Percentiles rank a stretch among this genome's conserved stretches.
Conservation (phyloP, 1,140 invertebrate genomes). For the Scaptomyza graminum region DNA sequence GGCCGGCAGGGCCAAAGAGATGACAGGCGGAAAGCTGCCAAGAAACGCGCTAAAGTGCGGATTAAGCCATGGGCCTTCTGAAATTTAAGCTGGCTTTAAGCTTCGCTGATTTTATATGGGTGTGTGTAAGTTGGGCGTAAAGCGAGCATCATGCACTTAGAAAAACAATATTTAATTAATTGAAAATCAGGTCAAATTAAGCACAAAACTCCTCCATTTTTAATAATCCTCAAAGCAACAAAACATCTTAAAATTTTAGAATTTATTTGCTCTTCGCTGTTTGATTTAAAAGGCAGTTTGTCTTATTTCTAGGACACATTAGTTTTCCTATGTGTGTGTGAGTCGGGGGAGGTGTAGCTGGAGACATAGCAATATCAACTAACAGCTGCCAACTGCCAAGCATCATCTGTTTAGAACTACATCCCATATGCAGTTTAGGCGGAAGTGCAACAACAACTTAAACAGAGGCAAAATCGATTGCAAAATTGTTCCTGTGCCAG, state of each 20-base stretch:
- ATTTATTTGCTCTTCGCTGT: no score
- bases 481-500: conserved; percentile 15
- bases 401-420: conserved; percentile 3
- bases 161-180: not conserved
- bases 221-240: no score
- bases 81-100: conserved; percentile 48
- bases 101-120: conserved; percentile 58
- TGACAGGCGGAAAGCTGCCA: conserved; percentile 40
- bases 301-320: not conserved
- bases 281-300: no score
- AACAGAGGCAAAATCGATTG: conserved; percentile 30
- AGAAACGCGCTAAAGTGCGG: conserved; percentile 76
- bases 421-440: conserved; percentile 12
- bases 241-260: no score
- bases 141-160: not conserved
- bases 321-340: not conserved
- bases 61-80: conserved; percentile 50
- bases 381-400: not conserved
- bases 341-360: no score
- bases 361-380: not conserved
- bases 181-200: no score
- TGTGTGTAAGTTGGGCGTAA: conserved; percentile 1
- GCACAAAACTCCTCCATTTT: no score
- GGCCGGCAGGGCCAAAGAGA: conserved; percentile 1
- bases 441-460: conserved; percentile 24